A percentile compares a stretch with the other conserved stretches of the same genome.
Conservation (phyloP, 2,797 vertebrate species). For the Rhinella marina region DNA sequence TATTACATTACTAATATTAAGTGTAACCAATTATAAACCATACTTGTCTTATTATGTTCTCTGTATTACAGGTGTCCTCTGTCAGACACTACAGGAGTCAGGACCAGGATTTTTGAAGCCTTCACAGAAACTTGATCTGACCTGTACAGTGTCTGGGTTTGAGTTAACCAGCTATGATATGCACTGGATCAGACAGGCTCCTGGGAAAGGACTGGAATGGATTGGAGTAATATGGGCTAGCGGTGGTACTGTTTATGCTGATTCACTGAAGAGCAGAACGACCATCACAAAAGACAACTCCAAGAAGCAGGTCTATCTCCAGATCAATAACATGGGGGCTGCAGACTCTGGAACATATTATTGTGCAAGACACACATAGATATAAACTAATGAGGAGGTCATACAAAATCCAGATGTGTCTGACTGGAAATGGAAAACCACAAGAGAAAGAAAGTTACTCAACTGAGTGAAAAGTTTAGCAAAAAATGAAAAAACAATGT, state of each 20-base stretch:
- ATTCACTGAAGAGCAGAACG: conserved; percentile 10
- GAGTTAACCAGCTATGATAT: conserved; percentile 7
- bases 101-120: background rate
- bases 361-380: conserved; percentile 19
- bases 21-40: too few relatives aligned
- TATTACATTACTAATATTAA: background rate
- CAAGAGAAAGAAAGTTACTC: background rate
- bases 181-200: background rate
- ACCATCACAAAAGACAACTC: conserved; percentile 17
- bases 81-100: background rate
- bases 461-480: too few relatives aligned
- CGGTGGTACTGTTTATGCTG: background rate
- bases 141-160: conserved; percentile 38
- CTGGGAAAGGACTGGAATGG: conserved; percentile 15
- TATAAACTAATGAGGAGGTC: background rate
- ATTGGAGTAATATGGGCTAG: background rate
- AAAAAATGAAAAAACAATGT: too few relatives aligned
- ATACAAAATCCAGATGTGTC: background rate
- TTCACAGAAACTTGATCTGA: background rate
- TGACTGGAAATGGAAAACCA: background rate
- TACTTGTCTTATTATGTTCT: background rate
- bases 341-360: conserved; percentile 22
- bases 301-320: conserved; percentile 8
- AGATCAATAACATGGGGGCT: conserved; percentile 21
- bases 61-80: background rate